Percentiles rank a stretch among this genome's conserved stretches.
phyloP scores from a whole-genome alignment of 2,797 vertebrate genomes.

The Emys orbicularis region DNA sequence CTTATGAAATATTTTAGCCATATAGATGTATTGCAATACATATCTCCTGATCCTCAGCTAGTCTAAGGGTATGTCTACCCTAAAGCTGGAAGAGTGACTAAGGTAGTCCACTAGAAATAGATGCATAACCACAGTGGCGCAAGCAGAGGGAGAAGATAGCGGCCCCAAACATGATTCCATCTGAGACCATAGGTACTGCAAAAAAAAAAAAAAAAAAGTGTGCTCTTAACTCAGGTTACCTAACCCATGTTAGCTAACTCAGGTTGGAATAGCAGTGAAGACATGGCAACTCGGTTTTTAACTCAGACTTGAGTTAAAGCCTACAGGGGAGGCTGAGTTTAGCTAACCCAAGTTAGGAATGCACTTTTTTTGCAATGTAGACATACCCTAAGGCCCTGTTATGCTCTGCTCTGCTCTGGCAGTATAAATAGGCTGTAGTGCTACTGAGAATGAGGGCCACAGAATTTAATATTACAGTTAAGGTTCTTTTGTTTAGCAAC shows the following conservation, averaged over 20 bases:
- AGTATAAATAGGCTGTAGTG: background rate
- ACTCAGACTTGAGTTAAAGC: background rate
- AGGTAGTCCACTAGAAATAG: background rate
- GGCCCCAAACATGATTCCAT: background rate
- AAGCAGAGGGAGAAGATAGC: background rate
- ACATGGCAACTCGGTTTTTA: background rate
- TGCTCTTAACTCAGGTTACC: background rate
- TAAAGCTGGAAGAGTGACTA: background rate
- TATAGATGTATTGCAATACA: background rate
- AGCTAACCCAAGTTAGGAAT: background rate
- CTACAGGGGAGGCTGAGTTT: background rate
- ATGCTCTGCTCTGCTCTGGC: background rate
- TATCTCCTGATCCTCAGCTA: background rate
- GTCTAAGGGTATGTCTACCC: background rate
- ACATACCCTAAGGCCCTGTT: background rate
- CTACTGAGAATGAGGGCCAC: background rate
- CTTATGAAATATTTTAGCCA: background rate
- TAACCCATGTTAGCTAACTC: background rate
- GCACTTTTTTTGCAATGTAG: background rate
- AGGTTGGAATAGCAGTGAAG: background rate
- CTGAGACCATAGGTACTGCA: background rate
- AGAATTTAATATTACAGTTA: background rate
- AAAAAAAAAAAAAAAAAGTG: too few species aligned
- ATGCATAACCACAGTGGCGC: background rate
- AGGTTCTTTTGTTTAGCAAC: background rate